phyloP scores from a whole-genome alignment of 2,113 vertebrate species.

The Scomber japonicus region DNA sequence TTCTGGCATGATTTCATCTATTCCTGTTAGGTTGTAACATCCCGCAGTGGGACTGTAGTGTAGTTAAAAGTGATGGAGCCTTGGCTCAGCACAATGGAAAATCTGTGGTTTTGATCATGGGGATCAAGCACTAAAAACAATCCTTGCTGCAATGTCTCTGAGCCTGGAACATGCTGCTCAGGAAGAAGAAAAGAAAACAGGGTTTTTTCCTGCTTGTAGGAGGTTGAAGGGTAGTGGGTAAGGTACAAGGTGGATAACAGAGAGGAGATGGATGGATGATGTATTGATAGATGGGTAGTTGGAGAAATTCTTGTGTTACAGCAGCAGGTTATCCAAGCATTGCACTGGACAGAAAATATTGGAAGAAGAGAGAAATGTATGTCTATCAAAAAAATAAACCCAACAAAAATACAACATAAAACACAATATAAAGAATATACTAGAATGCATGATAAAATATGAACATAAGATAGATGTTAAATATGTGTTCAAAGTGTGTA shows the following conservation, averaged over 20 bases:
- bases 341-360: too few relatives aligned
- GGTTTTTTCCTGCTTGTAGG: slow-evolving; percentile 8
- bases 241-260: slow-evolving; percentile 35
- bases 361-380: too few relatives aligned
- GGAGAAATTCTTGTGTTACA: too few relatives aligned
- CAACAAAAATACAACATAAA: too few relatives aligned
- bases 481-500: too few relatives aligned
- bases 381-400: too few relatives aligned
- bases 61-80: slow-evolving; percentile 62
- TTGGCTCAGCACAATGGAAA: slow-evolving; percentile 76
- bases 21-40: slow-evolving; percentile 49
- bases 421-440: too few relatives aligned
- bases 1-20: slow-evolving; percentile 37
- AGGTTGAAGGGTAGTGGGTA: slow-evolving; percentile 33
- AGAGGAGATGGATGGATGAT: slow-evolving; percentile 4
- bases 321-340: too few relatives aligned
- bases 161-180: slow-evolving; percentile 60
- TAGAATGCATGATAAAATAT: too few relatives aligned
- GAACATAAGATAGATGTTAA: too few relatives aligned
- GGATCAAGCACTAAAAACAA: slow-evolving; percentile 55
- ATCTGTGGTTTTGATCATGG: slow-evolving; percentile 74
- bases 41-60: slow-evolving; percentile 31
- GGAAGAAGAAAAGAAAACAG: slow-evolving; percentile 49
- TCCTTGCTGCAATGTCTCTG: slow-evolving; percentile 50
- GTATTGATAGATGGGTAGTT: too few relatives aligned